Base-by-base conservation (phyloP, 2,797 vertebrate genomes). In the Periophthalmus magnuspinnatus region DNA sequence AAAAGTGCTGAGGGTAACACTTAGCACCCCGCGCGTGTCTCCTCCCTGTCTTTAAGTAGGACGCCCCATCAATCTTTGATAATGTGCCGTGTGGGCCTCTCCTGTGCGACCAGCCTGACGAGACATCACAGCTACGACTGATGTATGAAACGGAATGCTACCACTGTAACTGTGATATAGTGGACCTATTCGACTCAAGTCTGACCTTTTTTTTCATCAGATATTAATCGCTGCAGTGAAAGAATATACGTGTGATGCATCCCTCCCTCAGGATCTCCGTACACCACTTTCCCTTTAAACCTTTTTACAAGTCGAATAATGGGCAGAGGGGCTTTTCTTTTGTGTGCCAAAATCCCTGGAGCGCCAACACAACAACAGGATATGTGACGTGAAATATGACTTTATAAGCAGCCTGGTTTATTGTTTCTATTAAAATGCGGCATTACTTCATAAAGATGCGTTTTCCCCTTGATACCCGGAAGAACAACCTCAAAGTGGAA, bases 21-120 rank as follows among this genome's bases (percentile, higher is more conserved):
- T 75, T 79, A 84, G 81, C 81, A 84, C 75, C 59, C 59, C 66
- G 17, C 32, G 10, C 33, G 17, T 14, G 58, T 60, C 58, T 60
- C 33, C 14, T 71, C 71, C 77, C 65, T 74, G 74, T 85, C 84
- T 88, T 90, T 91, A 92, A 92, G 82, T 91, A 89, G 88, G 90
- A 90, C 91, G 89, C 61, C 73, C 84, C 88, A 93, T 94, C 91
- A 91, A 91, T 94, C 91, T 91, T 90, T 89, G 86, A 90, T 90
- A 86, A 89, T 87, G 81, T 89, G 84, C 81, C 67, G 77, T 74
- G 74, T 80, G 86, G 88, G 84, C 77, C 84, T 82, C 82, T 85
- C 81, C 87, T 76, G 84, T 85, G 84, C 90, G 89, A 91, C 90
- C 86, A 79, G 80, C 85, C 88, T 86, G 92, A 89, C 91, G 90